Conservation (phyloP, 2,113 vertebrate species). For the Gymnobelideus leadbeateri region DNA sequence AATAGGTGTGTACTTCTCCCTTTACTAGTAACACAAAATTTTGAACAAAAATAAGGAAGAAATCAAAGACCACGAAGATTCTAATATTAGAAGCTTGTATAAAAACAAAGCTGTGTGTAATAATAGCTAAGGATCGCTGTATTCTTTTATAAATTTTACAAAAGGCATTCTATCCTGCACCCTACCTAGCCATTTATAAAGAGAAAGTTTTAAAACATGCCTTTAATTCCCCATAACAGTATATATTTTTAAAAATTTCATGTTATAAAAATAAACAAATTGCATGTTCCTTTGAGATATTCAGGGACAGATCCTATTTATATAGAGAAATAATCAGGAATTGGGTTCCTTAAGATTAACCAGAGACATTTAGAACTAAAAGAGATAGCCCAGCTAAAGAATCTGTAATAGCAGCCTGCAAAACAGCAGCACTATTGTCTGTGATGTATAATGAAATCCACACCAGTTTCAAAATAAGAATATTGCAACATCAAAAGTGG, state of each 20-base stretch:
- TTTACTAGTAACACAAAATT: neutral
- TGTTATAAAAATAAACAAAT: conserved; percentile 22
- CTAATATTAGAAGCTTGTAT: neutral
- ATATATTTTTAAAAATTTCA: conserved; percentile 10
- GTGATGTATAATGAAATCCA: conserved; percentile 14
- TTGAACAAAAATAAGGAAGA: neutral
- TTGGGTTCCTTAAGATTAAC: conserved; percentile 42
- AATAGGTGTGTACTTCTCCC: neutral
- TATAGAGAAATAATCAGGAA: conserved; percentile 31
- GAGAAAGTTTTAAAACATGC: neutral
- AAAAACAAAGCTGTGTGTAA: neutral
- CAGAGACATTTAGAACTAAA: conserved; percentile 13
- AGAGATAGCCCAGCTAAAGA: neutral
- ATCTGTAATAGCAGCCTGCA: conserved; percentile 1
- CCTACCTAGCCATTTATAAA: neutral
- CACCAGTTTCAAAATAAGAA: conserved; percentile 24
- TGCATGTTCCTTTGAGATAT: conserved; percentile 16
- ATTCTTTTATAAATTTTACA: neutral
- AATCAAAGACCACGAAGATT: neutral
- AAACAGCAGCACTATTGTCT: conserved; percentile 11
- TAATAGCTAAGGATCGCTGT: neutral
- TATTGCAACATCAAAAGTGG: conserved; percentile 4
- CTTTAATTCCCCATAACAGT: neutral
- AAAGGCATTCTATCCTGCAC: neutral
- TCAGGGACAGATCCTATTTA: neutral